phyloP scores from a whole-genome alignment of 2,888 invertebrate species.

The Itoplectis maculator region DNA sequence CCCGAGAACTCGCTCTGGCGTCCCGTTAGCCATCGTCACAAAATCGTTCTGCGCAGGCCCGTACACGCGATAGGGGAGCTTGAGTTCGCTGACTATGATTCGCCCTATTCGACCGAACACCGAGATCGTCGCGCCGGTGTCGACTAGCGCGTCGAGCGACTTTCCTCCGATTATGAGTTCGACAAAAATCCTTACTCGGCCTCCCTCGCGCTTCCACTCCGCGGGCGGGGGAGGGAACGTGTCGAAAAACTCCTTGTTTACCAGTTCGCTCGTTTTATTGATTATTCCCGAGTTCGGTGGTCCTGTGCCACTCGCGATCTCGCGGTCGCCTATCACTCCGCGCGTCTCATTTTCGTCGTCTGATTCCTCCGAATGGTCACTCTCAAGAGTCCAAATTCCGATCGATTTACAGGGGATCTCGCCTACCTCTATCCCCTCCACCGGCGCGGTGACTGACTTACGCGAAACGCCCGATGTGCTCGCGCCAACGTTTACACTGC shows the following conservation, averaged over 20 bases:
- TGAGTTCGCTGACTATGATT: not conserved
- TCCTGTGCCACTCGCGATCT: not conserved
- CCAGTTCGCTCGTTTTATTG: no score
- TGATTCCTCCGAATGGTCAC: not conserved
- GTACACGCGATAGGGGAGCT: not conserved
- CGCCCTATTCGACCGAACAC: not conserved
- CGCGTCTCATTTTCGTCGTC: not conserved
- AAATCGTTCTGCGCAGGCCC: not conserved
- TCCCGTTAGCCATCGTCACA: slow-evolving; percentile 1
- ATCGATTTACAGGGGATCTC: not conserved
- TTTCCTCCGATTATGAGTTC: not conserved
- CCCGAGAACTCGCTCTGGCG: not conserved
- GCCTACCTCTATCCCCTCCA: not conserved
- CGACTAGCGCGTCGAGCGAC: not conserved
- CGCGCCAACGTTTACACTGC: not conserved
- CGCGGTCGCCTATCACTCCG: not conserved
- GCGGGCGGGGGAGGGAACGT: not conserved
- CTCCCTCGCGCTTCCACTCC: not conserved
- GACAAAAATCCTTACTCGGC: not conserved
- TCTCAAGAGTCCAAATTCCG: not conserved
- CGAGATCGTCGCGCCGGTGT: not conserved
- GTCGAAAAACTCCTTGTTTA: not conserved
- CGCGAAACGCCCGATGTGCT: not conserved
- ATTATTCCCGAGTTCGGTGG: no score
- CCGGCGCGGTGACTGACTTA: not conserved